Base-by-base conservation (phyloP, 2,797 vertebrate genomes). In the Acridotheres tristis region DNA sequence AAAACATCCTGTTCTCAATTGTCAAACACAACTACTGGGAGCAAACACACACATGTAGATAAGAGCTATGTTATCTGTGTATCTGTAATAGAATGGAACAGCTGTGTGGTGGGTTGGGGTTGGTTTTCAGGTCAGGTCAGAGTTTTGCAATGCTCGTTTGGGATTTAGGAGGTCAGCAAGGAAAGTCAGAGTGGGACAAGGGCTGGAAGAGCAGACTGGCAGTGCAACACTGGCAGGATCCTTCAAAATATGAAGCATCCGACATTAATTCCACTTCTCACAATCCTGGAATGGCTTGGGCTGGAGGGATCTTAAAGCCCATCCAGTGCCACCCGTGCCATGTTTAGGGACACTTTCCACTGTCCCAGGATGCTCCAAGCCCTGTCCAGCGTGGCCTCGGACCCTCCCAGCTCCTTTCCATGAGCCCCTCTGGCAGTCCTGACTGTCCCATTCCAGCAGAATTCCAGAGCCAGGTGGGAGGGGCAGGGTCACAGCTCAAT, bases 401-500 rank as follows among this genome's bases (percentile, higher is more conserved):
- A 1, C 62, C 1, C 14, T 73, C 0, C 16, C 61, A 47, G 53
- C 36, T 36, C 36, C 36, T 36, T 36, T 36, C 36, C 57, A 2
- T 0, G 3, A 9, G 17, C 34, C 8, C 38, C 21, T 17, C 23
- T 47, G 9, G 2, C 42, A 19, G 8, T 2, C 4, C 54, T 4
- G 29, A 19, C 7, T 5, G 34, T 26, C 20, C 36, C 34, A 4
- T 42, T 48, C 47, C 68, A 42, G 40, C 62, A 26, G 47, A 61
- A 48, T 32, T 20, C 12, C 27, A 69, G 19, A 34, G 16, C 5
- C 36, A 38, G 36, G 40, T 26, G 8, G 57, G 22, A 30, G 45
- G 32, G 55, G 30, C 78, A 57, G 13, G 2, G 7, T 7, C 27
- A 21, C 22, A 15, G 8, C 16, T 61, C 36, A 16, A 9, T 16